Conservation (phyloP, 2,888 invertebrate species). For the Tenthredo amoena region DNA sequence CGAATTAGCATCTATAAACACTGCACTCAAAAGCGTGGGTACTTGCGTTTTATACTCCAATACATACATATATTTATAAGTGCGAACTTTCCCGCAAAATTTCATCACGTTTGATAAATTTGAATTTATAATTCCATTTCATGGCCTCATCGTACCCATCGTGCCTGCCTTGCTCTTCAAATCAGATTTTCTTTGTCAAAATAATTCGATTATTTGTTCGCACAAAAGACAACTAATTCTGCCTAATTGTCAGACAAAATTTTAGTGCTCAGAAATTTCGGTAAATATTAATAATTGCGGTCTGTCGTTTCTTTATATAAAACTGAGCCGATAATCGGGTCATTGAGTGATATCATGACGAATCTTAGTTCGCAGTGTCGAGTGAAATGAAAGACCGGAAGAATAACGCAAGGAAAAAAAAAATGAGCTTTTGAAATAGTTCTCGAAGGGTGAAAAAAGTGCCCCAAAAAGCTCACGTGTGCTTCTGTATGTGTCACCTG, state of each 20-base stretch:
- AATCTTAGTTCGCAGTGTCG: background rate
- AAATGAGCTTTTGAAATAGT: constrained; percentile 31
- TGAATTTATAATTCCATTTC: constrained; percentile 28
- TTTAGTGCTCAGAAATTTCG: background rate
- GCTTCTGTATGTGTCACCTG: background rate
- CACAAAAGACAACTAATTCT: background rate
- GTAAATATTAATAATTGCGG: background rate
- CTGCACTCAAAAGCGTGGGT: constrained; percentile 14
- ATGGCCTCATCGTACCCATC: background rate
- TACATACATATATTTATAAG: constrained; percentile 9
- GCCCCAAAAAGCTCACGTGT: background rate
- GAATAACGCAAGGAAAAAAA: background rate
- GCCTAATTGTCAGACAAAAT: background rate
- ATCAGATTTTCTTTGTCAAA: background rate
- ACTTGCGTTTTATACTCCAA: background rate
- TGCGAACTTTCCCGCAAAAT: background rate
- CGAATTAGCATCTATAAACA: constrained; percentile 50
- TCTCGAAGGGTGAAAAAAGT: constrained; percentile 18
- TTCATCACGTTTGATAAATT: constrained; percentile 3
- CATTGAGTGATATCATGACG: background rate
- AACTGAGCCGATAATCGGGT: background rate
- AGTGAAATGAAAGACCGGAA: constrained; percentile 1
- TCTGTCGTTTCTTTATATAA: background rate
- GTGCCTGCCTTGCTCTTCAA: background rate
- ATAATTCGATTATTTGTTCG: background rate